Conservation (phyloP, 2,888 invertebrate species). For the Matsumyia berberina region DNA sequence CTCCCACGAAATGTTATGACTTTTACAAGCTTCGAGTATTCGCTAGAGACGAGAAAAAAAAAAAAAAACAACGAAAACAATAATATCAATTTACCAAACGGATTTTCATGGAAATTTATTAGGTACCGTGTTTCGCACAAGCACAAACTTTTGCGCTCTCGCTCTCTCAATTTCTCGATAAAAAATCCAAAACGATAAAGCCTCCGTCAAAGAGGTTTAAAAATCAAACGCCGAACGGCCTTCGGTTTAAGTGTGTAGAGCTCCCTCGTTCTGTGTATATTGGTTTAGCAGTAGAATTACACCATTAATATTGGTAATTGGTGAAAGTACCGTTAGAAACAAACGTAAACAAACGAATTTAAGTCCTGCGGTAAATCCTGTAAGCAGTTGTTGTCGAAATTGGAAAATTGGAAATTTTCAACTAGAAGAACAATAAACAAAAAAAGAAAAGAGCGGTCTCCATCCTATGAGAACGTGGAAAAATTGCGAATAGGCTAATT, state of each 20-base stretch:
- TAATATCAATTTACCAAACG: slow-evolving; percentile 43
- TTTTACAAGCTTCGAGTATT: background rate
- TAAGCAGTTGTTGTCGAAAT: slow-evolving; percentile 21
- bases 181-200: slow-evolving; percentile 27
- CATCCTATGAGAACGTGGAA: slow-evolving; percentile 24
- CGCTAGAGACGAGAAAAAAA: slow-evolving; percentile 7
- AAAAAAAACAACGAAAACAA: background rate
- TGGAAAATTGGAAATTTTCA: slow-evolving; percentile 35
- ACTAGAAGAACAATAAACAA: slow-evolving; percentile 38
- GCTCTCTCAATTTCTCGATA: background rate
- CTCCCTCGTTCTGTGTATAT: slow-evolving; percentile 3
- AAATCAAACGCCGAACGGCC: slow-evolving; percentile 30
- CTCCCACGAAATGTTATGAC: slow-evolving; percentile 3
- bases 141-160: slow-evolving; percentile 35
- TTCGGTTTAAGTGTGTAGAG: background rate
- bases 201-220: slow-evolving; percentile 27
- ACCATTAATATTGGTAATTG: slow-evolving; percentile 61
- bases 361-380: slow-evolving; percentile 16
- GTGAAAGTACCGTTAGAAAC: slow-evolving; percentile 30
- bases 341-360: slow-evolving; percentile 46
- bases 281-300: slow-evolving; percentile 34
- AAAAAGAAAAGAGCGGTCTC: slow-evolving; percentile 5
- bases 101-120: slow-evolving; percentile 56
- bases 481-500: slow-evolving; percentile 54
- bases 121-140: slow-evolving; percentile 26